Base-by-base conservation (phyloP, 2,888 invertebrate species). In the Agrenia bidenticulata region DNA sequence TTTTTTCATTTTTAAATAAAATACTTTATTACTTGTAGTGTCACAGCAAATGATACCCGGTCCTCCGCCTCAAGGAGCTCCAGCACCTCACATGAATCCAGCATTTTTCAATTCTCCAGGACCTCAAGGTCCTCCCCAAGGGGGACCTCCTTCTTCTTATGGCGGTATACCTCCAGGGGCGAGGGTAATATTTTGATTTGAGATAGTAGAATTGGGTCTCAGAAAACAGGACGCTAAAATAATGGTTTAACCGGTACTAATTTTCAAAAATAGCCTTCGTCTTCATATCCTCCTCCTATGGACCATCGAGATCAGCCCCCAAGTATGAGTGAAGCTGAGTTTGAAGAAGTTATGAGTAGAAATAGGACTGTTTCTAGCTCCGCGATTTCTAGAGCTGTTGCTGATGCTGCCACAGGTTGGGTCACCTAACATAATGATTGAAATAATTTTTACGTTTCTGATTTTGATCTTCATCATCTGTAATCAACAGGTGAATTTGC, bases 341-440 rank as follows among this genome's bases (percentile, higher is more conserved):
- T 97, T 82, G 98, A 99, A 81, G 99, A 99, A 80, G 93, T 96
- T 63, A 96, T 99, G 92, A 88, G 90, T 64, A 86, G 98, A 72
- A 99, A 99, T 82, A 86, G 97, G 76, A 97, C 97, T 9, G 98
- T 99, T 0, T 96, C 95, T 41, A 95, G 95, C 75, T 94, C 94
- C 60, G 99, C 99, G 19, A 99, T 99, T 74, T 92, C 94, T 15
- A 84, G 98, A 67, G 99, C 99, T 13, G 97, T 99, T 42, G 92
- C 94, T 57, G 98, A 98, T 82, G 97, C 97, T 1, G 94, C 95
- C 50, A 93, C 94, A 64, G 95, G 84, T 82, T 19, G 13, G 51
- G 5, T 9, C 17, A 49, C 17, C 17, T 7, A 49, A 49, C 17
- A 49, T 49, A 11, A 49, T 15, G 17, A 17, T n/a, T 15, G 49